Percentiles rank a stretch among this genome's conserved stretches.
Conservation (phyloP, 2,113 vertebrate species). For the Barbus barbus region DNA sequence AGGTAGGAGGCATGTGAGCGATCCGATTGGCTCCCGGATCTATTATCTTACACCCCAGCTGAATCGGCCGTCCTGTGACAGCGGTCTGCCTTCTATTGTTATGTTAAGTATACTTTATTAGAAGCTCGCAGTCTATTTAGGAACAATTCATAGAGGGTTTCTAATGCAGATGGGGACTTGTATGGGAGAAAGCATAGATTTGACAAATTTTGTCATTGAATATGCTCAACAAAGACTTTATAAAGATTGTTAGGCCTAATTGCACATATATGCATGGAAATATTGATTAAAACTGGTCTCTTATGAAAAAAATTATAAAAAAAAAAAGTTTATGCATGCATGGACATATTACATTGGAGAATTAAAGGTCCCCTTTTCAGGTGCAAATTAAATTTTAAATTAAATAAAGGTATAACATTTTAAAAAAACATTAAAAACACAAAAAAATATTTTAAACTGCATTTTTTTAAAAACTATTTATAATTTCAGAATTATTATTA, state of each 20-base stretch:
- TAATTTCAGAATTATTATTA: too few relatives aligned
- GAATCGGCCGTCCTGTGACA: conserved; percentile 31
- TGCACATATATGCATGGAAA: not conserved
- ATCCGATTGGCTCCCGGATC: conserved; percentile 50
- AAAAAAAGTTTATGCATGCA: too few relatives aligned
- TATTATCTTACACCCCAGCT: conserved; percentile 32
- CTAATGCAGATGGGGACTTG: conserved; percentile 28
- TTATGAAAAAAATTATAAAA: not conserved
- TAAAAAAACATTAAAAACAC: too few relatives aligned
- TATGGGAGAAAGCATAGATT: conserved; percentile 6
- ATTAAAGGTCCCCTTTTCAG: not conserved
- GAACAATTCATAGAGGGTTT: not conserved
- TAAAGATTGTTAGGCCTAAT: not conserved
- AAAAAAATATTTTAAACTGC: too few relatives aligned
- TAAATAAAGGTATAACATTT: too few relatives aligned
- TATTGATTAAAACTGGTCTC: not conserved
- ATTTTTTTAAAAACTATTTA: too few relatives aligned
- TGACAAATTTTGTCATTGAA: not conserved
- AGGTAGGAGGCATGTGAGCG: conserved; percentile 14
- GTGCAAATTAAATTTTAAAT: too few relatives aligned
- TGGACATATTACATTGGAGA: too few relatives aligned
- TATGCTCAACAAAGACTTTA: not conserved
- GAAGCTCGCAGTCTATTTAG: conserved; percentile 30
- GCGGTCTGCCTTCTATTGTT: conserved; percentile 45
- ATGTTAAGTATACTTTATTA: conserved; percentile 53